phyloP scores from a whole-genome alignment of 2,113 vertebrate species.

The human region DNA sequence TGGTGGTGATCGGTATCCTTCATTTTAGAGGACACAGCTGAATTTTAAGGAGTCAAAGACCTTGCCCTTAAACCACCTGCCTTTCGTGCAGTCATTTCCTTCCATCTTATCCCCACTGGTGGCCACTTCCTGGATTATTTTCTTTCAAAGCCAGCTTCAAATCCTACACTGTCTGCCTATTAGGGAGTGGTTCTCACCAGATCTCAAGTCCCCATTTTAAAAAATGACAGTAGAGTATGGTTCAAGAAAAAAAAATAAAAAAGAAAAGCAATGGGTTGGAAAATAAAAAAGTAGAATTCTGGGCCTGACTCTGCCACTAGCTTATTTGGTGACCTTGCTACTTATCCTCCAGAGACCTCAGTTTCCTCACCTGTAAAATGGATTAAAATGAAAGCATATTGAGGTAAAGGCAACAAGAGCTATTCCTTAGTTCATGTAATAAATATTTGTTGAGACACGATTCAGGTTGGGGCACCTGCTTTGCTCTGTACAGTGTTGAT shows the following conservation, averaged over 20 bases:
- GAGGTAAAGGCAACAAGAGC: not conserved
- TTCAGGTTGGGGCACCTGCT: not conserved
- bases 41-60: not conserved
- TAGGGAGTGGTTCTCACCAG: not conserved
- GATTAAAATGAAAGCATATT: not conserved
- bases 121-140: not conserved
- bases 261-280: not conserved
- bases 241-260: not conserved
- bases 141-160: not conserved
- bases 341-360: not conserved
- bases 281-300: too few species aligned
- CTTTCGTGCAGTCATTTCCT: not conserved
- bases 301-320: fast-evolving
- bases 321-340: not conserved
- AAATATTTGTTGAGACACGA: not conserved
- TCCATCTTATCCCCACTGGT: not conserved
- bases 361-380: not conserved
- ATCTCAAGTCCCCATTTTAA: not conserved
- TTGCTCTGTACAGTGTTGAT: too few species aligned
- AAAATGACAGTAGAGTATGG: not conserved
- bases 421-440: not conserved
- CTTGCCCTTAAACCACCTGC: not conserved
- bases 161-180: not conserved
- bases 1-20: too few species aligned
- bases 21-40: not conserved